Conservation (phyloP, 2,113 vertebrate genomes). For the Sinocyclocheilus maitianheensis region DNA sequence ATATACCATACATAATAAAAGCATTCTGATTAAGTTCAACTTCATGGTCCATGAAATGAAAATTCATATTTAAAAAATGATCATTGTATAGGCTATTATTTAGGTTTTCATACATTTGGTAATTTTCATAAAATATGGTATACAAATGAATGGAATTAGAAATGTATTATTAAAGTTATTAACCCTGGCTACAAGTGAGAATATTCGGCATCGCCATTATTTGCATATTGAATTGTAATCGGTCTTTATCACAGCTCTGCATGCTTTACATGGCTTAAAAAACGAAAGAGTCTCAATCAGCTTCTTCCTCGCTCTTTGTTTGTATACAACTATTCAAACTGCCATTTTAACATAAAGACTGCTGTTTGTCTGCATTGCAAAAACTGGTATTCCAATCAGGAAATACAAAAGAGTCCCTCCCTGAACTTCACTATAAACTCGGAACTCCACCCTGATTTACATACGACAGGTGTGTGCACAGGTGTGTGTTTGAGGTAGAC, state of each 20-base stretch:
- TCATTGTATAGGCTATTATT: not conserved
- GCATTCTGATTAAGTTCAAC: no score
- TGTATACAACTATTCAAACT: not conserved
- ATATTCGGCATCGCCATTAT: not conserved
- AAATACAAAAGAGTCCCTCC: not conserved
- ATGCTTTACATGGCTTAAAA: not conserved
- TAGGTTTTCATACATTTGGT: not conserved
- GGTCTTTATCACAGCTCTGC: not conserved
- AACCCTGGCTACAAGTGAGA: not conserved
- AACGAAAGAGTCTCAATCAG: not conserved
- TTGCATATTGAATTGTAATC: not conserved
- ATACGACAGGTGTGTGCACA: slow-evolving; percentile 27
- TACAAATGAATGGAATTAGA: not conserved
- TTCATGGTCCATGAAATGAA: no score
- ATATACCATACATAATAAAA: no score
- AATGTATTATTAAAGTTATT: not conserved
- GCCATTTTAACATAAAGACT: not conserved
- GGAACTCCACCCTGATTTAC: slow-evolving; percentile 16
- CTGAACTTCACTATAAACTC: not conserved
- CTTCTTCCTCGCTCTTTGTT: not conserved
- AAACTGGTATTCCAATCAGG: not conserved
- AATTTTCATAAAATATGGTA: not conserved
- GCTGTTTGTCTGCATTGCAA: not conserved
- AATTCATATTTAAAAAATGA: not conserved
- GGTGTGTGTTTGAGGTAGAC: not conserved